Evolutionary conservation across 2,113 vertebrate species (phyloP), one percentile per base, ranked within the genome.

Genomic region (Melanocharis versteri): DNA sequence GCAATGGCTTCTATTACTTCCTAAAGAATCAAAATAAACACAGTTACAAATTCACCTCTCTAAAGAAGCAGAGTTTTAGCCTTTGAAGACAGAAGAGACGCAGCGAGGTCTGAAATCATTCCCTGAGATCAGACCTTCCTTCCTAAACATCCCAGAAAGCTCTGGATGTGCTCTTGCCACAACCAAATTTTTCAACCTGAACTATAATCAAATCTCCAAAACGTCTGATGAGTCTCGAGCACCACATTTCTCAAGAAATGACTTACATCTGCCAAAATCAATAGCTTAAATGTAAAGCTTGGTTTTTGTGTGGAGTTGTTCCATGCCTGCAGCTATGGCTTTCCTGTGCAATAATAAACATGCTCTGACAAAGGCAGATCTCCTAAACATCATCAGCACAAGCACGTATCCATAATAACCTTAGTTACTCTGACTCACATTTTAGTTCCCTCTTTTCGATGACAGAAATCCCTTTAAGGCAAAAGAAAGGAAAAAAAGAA

Each of bases 1-100:
- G 99, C 98, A 44, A 99, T 99, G 30, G 99, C 99, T 98, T 99
- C 99, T 92, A 99, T 99, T 65, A 99, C 99, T 97, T 99, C 99
- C 99, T 99, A 73, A 93, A 97, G 95, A 96, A 94, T 31, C 24
- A 97, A 78, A 97, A 95, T 10, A 97, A 15, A 83, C 3, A 44
- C 22, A 90, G 83, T 87, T 66, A 97, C 16, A 85, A 40, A 91
- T 21, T 9, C 10, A 51, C 6, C 23, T 31, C 58, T 48, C 56
- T 61, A 47, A 54, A 78, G 31, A 72, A 83, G 70, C 4, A 48
- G 20, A 2, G 3, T 70, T 75, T 54, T n/a, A 10, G 9, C 37
- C 21, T 42, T 19, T 68, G 39, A 92, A 71, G 24, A 31, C 28
- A 78, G 50, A 56, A 51, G 44, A 66, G 66, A 81, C 20, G 9